Base-by-base conservation (phyloP, 2,113 vertebrate species). In the Corynorhinus townsendii region DNA sequence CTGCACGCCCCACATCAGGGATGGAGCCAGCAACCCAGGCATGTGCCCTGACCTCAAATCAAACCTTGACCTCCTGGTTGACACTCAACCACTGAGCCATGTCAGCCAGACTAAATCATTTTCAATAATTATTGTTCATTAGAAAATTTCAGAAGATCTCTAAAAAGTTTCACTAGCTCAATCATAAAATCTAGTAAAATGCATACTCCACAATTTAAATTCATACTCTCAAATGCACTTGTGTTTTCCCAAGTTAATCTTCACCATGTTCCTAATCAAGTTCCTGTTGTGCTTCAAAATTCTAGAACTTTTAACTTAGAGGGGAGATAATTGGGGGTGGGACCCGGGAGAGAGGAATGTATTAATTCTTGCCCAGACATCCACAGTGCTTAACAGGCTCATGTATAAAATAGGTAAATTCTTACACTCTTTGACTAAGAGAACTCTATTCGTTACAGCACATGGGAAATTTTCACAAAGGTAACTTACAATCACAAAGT, bases 161-260 rank as follows among this genome's bases (percentile, higher is more conserved):
- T 90, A 35, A 91, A 83, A 87, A 87, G 20, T 95, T 94, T 94
- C 33, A 81, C 54, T 89, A 89, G 79, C 33, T 95, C 86, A 90
- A 75, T 89, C 66, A 92, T 59, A 86, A 94, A 52, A 92, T 5
- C 69, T 71, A 40, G 43, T 91, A 90, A 96, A 94, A 93, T 86
- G 64, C 26, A 94, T 49, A 76, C 66, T 68, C 45, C 45, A 47
- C 40, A 82, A 90, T 90, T 68, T 95, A 88, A 82, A 90, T 66
- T 88, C 49, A 90, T 73, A 73, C 68, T 87, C 49, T 91, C 81
- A 69, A 82, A 96, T 66, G 38, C 64, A 45, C 52, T 95, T 89
- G 28, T 15, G 17, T 89, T 77, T 56, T 80, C 45, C 45, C 43
- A 33, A 96, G 33, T 62, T 89, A 86, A 79, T 92, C 79, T 92